Base-by-base conservation (phyloP, 2,888 invertebrate genomes). In the Tricholauxania praeusta region DNA sequence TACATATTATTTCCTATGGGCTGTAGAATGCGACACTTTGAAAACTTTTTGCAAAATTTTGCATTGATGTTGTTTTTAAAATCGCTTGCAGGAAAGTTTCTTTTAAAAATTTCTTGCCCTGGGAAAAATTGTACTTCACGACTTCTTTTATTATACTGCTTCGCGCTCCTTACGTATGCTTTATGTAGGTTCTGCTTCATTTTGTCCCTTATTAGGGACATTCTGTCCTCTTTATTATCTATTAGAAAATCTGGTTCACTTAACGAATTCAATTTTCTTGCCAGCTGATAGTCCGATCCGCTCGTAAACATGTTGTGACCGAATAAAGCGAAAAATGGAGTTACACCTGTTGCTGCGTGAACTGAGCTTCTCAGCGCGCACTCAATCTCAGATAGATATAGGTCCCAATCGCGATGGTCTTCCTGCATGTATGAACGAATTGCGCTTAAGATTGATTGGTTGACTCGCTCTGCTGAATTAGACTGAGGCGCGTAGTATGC, bases 401-500 rank as follows among this genome's bases (percentile, higher is more conserved):
- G 28, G 48, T 75, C 75, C 73, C 75, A 72, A 6, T 75, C 72
- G 19, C 64, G 22, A 12, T 77, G 76, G 52, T 76, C 73, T 0
- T 28, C 12, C 15, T 77, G 65, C 0, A 76, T 10, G 15, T 73
- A 72, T 1, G 70, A 62, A 12, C 74, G 17, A 6, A 85, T 79
- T 70, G 79, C 80, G 2, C 82, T 81, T 8, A 80, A 0, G 82
- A 72, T 70, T 84, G 83, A 0, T 28, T 28, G 28, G 28, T n/a
- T 28, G 4, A 28, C 28, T 3, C 28, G 28, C 28, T 28, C 28
- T 28, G 81, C 81, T 6, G 82, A 81, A 74, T 84, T 84, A 1
- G 74, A 72, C 75, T 85, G 84, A 0, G 83, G 82, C 19, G 81
- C 80, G 69, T 84, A 83, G 12, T 65, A 63, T 1, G 80, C 75